Evolutionary conservation across 30 jellyfish, hydroid and myxozoan species (phyloP), one percentile per base, ranked within the genome.

Genomic region (Morbakka virulenta): DNA sequence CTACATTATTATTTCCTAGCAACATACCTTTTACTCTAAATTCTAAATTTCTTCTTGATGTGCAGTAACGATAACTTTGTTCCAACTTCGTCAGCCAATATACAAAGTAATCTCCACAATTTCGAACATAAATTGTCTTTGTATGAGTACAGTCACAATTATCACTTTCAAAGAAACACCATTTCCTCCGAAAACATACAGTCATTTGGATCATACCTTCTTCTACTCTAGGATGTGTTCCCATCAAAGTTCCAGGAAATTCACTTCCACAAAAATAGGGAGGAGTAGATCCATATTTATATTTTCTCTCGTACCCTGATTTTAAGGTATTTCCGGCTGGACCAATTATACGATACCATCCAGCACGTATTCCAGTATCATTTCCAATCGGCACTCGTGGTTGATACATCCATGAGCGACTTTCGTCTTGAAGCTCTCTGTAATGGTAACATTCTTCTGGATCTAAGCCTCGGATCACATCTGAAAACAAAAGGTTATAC

Each of bases 151-250:
- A 79, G 4, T 21, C 64, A 68, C 90, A 79, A 32, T 14, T 23
- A 9, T 62, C 24, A 20, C 25, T 41, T n/a, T 49, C 34, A 24
- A 67, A 67, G 67, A 32, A 79, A 66, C 90, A 79, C 70, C 26
- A 34, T 3, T 87, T 35, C 3, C 21, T 64, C 67, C 90, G 62
- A 50, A 79, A 79, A 50, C 90, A 79, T 21, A 79, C 90, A n/a
- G 89, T 67, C 90, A 79, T 79, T 79, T 79, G 87, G 21, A 79
- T 83, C 35, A 79, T 66, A 1, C 90, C 90, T 31, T 79, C 90
- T 34, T 79, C 90, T 47, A 29, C 82, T n/a, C 87, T 64, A 22
- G 90, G 90, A 32, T 79, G 90, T 13, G 48, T 64, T 13, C 87
- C 88, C 80, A 79, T 68, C 9, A 79, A 32, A 3, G 89, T 79